These are phyloP conservation scores for Takifugu ocellatus DNA, from an alignment of 2,797 vertebrate species.

Conservation along the genomic window DNA sequence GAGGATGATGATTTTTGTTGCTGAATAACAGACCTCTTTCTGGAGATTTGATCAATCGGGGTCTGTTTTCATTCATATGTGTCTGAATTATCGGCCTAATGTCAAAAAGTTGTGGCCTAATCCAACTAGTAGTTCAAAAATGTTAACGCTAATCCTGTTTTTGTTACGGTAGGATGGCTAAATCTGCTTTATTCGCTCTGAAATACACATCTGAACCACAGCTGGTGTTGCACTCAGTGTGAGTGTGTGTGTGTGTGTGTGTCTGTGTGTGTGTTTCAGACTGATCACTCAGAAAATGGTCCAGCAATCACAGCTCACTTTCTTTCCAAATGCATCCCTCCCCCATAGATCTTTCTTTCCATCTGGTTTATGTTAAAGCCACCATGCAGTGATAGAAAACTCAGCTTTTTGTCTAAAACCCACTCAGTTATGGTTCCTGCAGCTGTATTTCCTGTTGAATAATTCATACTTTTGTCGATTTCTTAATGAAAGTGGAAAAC, in stretches of 20 bases:
- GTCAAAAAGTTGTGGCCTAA: background rate
- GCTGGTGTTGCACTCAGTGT: constrained; percentile 45
- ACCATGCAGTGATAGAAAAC: background rate
- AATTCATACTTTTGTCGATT: background rate
- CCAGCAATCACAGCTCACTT: constrained; percentile 57
- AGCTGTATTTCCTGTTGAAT: too few species aligned
- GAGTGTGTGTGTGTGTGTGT: constrained; percentile 9
- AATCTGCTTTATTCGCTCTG: constrained; percentile 6
- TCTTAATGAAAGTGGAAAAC: background rate
- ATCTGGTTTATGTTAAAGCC: constrained; percentile 64
- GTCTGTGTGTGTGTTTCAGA: constrained; percentile 25
- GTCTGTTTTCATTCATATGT: too few species aligned
- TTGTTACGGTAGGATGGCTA: background rate
- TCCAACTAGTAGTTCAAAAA: background rate
- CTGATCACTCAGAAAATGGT: constrained; percentile 38
- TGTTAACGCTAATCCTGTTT: constrained; percentile 4
- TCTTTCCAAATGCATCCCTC: constrained; percentile 45
- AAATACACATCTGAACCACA: constrained; percentile 69
- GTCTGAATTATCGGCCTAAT: too few species aligned
- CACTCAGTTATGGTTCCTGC: too few species aligned
- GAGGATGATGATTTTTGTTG: too few species aligned
- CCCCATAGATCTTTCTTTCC: constrained; percentile 32
- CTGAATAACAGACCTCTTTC: too few species aligned
- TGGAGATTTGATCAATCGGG: too few species aligned
- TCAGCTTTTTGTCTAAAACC: too few species aligned